Conservation (phyloP, 2,888 invertebrate species). For the Ditula angustiorana region DNA sequence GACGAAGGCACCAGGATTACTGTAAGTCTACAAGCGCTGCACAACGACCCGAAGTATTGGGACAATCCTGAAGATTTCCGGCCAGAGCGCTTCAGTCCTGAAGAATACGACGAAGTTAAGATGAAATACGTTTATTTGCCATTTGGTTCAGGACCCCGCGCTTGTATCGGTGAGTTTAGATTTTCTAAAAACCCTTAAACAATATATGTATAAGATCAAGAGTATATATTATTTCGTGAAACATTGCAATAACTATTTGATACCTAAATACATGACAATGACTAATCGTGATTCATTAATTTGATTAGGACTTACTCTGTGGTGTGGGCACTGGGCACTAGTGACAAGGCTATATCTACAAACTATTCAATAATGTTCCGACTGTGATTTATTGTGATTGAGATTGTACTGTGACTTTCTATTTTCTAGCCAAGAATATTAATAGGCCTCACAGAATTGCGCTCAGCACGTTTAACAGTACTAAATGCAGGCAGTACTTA, state of each 20-base stretch:
- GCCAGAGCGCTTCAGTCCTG: slow-evolving; percentile 32
- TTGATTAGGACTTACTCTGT: not conserved
- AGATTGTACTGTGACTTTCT: no score
- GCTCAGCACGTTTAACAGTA: no score
- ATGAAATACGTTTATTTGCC: slow-evolving; percentile 32
- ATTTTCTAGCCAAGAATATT: no score
- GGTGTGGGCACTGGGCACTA: not conserved
- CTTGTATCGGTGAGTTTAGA: slow-evolving; percentile 32
- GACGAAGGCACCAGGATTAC: slow-evolving; percentile 26
- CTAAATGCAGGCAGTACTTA: no score
- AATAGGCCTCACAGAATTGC: no score
- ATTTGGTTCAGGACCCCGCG: slow-evolving; percentile 39
- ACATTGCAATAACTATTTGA: not conserved
- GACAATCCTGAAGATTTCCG: slow-evolving; percentile 32
- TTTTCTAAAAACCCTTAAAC: not conserved
- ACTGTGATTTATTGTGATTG: no score
- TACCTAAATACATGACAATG: not conserved
- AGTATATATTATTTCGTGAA: not conserved
- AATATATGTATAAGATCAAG: not conserved
- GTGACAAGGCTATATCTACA: no score
- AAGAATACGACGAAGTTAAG: slow-evolving; percentile 10
- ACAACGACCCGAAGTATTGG: slow-evolving; percentile 35
- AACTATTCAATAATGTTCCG: no score
- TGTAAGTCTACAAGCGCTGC: slow-evolving; percentile 31
- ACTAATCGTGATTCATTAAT: not conserved